A percentile compares a stretch with the other conserved stretches of the same genome.
Conservation (phyloP, 2,888 invertebrate species). For the Rotaria sp. region DNA sequence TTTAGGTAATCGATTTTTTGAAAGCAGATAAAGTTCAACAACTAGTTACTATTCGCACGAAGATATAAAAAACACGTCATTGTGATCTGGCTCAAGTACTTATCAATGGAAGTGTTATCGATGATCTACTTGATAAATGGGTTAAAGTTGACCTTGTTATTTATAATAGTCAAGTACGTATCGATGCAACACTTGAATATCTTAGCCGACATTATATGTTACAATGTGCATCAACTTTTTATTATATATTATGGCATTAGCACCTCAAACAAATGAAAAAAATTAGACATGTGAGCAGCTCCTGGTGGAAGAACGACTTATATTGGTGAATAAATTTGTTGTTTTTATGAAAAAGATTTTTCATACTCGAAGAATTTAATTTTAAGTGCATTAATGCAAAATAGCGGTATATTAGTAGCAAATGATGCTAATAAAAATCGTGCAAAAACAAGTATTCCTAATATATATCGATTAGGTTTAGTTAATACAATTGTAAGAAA, state of each 20-base stretch:
- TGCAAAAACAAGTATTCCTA: constrained; percentile 74
- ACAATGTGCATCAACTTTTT: constrained; percentile 85
- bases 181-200: constrained; percentile 98
- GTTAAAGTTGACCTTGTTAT: constrained; percentile 92
- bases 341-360: background rate
- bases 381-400: constrained; percentile 86
- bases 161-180: constrained; percentile 86
- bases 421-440: constrained; percentile 87
- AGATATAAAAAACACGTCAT: constrained; percentile 77
- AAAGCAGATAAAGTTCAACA: constrained; percentile 91
- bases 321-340: constrained; percentile 62
- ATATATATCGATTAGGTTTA: constrained; percentile 88
- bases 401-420: constrained; percentile 87
- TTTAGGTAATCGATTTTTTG: constrained; percentile 69
- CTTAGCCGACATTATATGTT: constrained; percentile 93
- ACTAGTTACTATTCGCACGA: constrained; percentile 88
- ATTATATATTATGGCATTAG: constrained; percentile 90
- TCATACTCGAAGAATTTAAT: background rate
- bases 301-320: constrained; percentile 98
- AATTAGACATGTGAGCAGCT: constrained; percentile 93
- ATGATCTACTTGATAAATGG: constrained; percentile 97
- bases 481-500: constrained; percentile 81
- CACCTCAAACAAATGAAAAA: constrained; percentile 85
- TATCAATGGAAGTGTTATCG: too few relatives aligned
- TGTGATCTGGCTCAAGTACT: constrained; percentile 84